Conservation (phyloP, 2,113 vertebrate genomes). For the Microtus richardsoni region DNA sequence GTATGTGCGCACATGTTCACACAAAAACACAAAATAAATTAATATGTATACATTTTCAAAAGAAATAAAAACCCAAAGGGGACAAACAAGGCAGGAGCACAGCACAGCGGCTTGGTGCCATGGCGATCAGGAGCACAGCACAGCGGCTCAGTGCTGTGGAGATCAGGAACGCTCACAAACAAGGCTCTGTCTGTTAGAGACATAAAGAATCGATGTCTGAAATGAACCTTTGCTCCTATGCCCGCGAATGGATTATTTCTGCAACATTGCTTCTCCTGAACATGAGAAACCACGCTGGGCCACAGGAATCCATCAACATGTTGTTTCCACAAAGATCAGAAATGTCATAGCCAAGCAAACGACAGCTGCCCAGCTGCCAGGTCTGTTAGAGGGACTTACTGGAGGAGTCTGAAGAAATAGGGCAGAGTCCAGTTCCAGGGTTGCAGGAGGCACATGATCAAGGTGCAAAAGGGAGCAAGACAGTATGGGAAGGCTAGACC, state of each 20-base stretch:
- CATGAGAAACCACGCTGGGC: background rate
- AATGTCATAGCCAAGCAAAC: background rate
- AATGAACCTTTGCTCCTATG: background rate
- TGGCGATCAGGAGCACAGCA: background rate
- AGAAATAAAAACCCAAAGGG: background rate
- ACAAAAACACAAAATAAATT: background rate
- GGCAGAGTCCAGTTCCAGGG: background rate
- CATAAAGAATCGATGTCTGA: background rate
- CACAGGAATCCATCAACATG: background rate
- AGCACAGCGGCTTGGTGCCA: background rate
- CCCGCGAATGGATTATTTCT: background rate
- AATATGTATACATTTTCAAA: background rate
- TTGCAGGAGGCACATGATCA: background rate
- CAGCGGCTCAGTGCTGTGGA: background rate
- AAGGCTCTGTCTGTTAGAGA: background rate
- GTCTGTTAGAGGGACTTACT: background rate
- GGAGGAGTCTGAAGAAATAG: background rate
- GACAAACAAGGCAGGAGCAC: background rate
- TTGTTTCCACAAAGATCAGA: constrained; percentile 9
- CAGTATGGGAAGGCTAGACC: background rate
- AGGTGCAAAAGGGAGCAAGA: background rate
- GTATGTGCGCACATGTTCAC: background rate
- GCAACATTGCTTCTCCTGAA: background rate
- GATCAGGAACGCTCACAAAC: background rate
- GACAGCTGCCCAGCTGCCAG: background rate